Conservation (phyloP, 2,113 vertebrate genomes). For the Geococcyx californianus region DNA sequence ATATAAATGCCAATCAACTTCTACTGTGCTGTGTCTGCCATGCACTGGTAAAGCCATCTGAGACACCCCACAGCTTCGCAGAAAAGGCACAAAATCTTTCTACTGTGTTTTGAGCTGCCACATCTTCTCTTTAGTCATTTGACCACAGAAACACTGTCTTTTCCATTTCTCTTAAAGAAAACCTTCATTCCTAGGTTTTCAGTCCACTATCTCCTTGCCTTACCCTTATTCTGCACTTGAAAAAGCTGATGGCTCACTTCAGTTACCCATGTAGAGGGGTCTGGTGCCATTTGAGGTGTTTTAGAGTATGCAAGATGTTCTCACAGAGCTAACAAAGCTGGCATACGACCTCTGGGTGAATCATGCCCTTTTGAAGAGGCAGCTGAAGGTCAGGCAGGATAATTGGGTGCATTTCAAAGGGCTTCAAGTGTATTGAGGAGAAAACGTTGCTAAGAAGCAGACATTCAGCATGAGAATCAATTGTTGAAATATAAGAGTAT, state of each 20-base stretch:
- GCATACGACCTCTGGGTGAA: not conserved
- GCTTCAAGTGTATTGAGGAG: not conserved
- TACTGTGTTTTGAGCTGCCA: not conserved
- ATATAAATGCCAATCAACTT: not conserved
- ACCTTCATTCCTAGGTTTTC: not conserved
- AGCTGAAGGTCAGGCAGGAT: not conserved
- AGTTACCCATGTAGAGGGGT: not conserved
- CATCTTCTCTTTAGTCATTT: not conserved
- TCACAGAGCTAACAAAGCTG: not conserved
- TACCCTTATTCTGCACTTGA: not conserved
- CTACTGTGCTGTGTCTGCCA: not conserved
- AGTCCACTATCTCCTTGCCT: not conserved
- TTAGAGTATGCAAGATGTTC: fast-evolving
- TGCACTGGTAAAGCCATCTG: fast-evolving
- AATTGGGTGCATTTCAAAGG: not conserved
- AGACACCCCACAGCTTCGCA: not conserved
- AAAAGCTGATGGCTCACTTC: not conserved
- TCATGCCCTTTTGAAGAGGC: not conserved
- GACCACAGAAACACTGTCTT: not conserved
- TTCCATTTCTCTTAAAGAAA: not conserved
- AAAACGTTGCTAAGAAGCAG: not conserved
- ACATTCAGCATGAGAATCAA: not conserved
- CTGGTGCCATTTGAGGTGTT: not conserved
- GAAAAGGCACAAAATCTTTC: not conserved
- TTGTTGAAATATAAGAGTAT: not conserved